A percentile compares a stretch with the other conserved stretches of the same genome.
These are phyloP conservation scores for Neoarius graeffei DNA, from an alignment of 2,113 vertebrate species.

Conservation along the genomic window DNA sequence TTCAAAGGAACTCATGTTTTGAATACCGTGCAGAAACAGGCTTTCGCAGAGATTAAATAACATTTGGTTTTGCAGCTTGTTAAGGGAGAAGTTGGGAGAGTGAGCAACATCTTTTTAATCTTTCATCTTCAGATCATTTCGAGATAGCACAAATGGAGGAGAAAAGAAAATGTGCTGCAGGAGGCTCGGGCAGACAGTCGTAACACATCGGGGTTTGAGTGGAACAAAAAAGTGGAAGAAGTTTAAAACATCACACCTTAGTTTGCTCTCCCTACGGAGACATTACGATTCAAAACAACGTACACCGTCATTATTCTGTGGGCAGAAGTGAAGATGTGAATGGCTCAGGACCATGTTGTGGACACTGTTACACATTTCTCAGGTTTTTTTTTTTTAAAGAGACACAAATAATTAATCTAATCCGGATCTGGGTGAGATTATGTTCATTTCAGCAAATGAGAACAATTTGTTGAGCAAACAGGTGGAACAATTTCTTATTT, in stretches of 20 bases:
- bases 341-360: neutral
- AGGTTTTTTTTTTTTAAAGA: neutral
- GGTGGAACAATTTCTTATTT: too few species aligned
- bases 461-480: neutral
- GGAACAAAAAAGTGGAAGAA: too few species aligned
- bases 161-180: neutral
- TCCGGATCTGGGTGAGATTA: neutral
- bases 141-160: neutral
- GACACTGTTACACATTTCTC: neutral
- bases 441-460: neutral
- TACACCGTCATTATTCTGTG: neutral
- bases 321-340: neutral
- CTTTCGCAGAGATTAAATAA: conserved; percentile 37
- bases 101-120: neutral
- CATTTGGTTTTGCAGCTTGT: conserved; percentile 40
- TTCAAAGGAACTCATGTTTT: conserved; percentile 44
- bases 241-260: conserved; percentile 25
- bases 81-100: conserved; percentile 3
- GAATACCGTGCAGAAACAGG: conserved; percentile 8
- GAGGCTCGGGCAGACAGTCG: neutral
- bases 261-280: neutral
- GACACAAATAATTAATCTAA: neutral
- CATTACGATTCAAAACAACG: neutral
- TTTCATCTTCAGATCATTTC: conserved; percentile 38
- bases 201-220: conserved; percentile 32